phyloP scores from a whole-genome alignment of 2,113 vertebrate species.

The pig (Sus scrofa) region T2T-Sscrofa CM000826.6:131931501-131932000 shows the following conservation, averaged over 20 bases:
- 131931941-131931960: not conserved
- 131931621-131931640: not conserved
- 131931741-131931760: not conserved
- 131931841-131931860: not conserved
- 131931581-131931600: not conserved
- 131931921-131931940: not conserved
- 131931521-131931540: not conserved
- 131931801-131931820: not conserved
- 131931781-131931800: not conserved
- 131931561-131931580: not conserved
- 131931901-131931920: constrained; percentile 35
- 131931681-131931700: not conserved
- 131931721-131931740: not conserved
- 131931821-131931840: not conserved
- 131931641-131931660: not conserved
- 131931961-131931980: not conserved
- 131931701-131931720: not conserved
- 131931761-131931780: not conserved
- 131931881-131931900: not conserved
- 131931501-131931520: not conserved
- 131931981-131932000: not conserved
- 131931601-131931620: not conserved
- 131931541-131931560: not conserved
- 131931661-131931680: not conserved
- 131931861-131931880: not conserved